A percentile compares a stretch with the other conserved stretches of the same genome.
These are phyloP conservation scores for Hydroisotoma schaefferi DNA, from an alignment of 2,888 invertebrate genomes.

Conservation along the genomic window DNA sequence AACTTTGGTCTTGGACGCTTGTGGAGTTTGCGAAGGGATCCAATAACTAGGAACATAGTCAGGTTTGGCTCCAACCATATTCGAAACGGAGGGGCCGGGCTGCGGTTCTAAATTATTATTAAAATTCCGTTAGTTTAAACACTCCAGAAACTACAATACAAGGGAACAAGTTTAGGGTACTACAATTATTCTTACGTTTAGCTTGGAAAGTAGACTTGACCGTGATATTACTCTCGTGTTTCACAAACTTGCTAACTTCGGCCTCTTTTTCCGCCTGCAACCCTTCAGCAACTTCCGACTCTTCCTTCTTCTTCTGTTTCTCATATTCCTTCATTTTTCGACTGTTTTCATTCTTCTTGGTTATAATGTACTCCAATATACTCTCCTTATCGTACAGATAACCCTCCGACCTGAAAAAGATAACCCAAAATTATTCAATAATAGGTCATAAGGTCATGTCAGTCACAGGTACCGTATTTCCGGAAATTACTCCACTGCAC, in stretches of 20 bases:
- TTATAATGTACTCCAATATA: slow-evolving; percentile 87
- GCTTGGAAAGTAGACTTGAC: slow-evolving; percentile 29
- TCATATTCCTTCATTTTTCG: slow-evolving; percentile 89
- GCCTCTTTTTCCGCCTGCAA: slow-evolving; percentile 70
- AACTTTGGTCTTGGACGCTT: slow-evolving; percentile 68
- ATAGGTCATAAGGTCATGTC: background rate
- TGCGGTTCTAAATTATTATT: slow-evolving; percentile 18
- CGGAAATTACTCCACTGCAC: background rate
- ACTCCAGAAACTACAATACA: background rate
- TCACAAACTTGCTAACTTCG: slow-evolving; percentile 73
- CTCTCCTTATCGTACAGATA: slow-evolving; percentile 96
- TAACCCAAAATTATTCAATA: background rate
- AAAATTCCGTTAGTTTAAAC: background rate
- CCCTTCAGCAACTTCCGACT: slow-evolving; percentile 66
- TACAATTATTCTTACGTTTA: slow-evolving; percentile 26
- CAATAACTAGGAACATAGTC: slow-evolving; percentile 91
- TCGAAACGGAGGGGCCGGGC: slow-evolving; percentile 63
- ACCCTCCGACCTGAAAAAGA: slow-evolving; percentile 67
- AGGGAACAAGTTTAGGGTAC: background rate
- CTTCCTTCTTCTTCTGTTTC: slow-evolving; percentile 73
- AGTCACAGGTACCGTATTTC: background rate
- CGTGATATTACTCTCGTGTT: slow-evolving; percentile 63
- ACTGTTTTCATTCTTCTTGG: slow-evolving; percentile 87
- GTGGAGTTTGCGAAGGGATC: slow-evolving; percentile 90
- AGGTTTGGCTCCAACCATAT: slow-evolving; percentile 72